A percentile compares a stretch with the other conserved stretches of the same genome.
Conservation (phyloP, 2,888 invertebrate genomes). For the Athrips mouffetella region DNA sequence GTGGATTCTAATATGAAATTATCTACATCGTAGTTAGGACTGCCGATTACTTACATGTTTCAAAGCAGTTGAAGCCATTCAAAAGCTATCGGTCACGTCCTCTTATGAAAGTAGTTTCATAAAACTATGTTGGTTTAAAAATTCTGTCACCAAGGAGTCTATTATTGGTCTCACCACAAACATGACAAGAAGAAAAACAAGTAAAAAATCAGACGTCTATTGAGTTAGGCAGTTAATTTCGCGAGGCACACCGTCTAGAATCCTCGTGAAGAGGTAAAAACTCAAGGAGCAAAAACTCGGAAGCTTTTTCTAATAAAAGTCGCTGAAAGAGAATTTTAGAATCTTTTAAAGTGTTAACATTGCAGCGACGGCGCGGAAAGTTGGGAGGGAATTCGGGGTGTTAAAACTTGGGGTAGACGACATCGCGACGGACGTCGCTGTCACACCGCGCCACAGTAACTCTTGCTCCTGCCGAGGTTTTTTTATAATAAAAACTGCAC, state of each 20-base stretch:
- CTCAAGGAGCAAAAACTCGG: constrained; percentile 18
- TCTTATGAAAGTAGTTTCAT: too few species aligned
- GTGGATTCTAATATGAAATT: too few species aligned
- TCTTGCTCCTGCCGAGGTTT: not conserved
- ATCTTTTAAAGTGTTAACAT: constrained; percentile 34
- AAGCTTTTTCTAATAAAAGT: constrained; percentile 31
- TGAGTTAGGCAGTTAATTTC: constrained; percentile 9
- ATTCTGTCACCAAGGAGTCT: too few species aligned
- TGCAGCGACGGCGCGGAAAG: constrained; percentile 33
- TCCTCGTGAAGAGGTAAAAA: constrained; percentile 6
- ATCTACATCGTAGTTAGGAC: too few species aligned
- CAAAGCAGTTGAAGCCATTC: too few species aligned
- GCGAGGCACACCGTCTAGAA: not conserved
- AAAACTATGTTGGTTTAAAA: too few species aligned
- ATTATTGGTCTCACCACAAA: too few species aligned
- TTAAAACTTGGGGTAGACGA: constrained; percentile 28
- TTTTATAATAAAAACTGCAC: not conserved
- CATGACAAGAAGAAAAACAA: not conserved
- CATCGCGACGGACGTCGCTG: constrained; percentile 14
- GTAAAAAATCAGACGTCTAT: constrained; percentile 5
- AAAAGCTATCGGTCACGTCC: too few species aligned
- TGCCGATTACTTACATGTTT: too few species aligned
- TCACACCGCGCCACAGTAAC: not conserved
- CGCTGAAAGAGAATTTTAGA: constrained; percentile 29
- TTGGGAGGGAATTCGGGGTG: constrained; percentile 41